A percentile compares a stretch with the other conserved stretches of the same genome.
These are phyloP conservation scores for Aricia artaxerxes DNA, from an alignment of 2,888 invertebrate genomes.

Conservation along the genomic window DNA sequence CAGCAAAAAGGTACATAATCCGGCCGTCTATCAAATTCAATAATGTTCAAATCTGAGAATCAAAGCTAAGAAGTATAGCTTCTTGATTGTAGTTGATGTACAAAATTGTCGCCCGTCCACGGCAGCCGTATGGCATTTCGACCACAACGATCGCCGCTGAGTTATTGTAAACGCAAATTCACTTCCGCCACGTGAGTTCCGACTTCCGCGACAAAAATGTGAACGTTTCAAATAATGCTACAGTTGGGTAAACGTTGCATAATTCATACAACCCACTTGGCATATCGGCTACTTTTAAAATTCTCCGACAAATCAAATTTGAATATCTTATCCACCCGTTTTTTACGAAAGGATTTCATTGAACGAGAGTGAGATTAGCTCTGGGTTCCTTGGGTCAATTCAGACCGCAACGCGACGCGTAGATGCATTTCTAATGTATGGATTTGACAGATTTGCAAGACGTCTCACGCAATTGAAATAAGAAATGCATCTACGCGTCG, in stretches of 20 bases:
- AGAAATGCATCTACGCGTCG: too few relatives aligned
- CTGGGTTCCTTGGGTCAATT: not conserved
- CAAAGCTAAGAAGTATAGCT: too few relatives aligned
- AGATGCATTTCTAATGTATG: too few relatives aligned
- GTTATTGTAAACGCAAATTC: conserved; percentile 26
- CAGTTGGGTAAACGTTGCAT: conserved; percentile 7
- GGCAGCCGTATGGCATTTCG: not conserved
- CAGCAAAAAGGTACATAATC: too few relatives aligned
- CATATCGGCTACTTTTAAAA: not conserved
- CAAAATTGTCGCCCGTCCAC: conserved; percentile 2
- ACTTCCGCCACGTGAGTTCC: conserved; percentile 1
- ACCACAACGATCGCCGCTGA: not conserved
- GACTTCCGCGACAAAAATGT: conserved; percentile 20
- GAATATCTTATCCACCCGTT: not conserved
- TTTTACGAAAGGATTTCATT: not conserved
- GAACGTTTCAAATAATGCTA: conserved; percentile 1
- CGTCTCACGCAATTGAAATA: too few relatives aligned
- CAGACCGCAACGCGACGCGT: too few relatives aligned
- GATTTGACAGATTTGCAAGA: too few relatives aligned
- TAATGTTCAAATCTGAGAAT: too few relatives aligned
- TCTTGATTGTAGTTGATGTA: too few relatives aligned
- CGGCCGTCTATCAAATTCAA: too few relatives aligned
- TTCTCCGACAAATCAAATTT: conserved; percentile 7
- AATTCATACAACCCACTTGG: not conserved
- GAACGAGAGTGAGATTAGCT: not conserved